Evolutionary conservation across 2,888 invertebrate species (phyloP), one percentile per base, ranked within the genome.

Genomic region (Helleia helle): DNA sequence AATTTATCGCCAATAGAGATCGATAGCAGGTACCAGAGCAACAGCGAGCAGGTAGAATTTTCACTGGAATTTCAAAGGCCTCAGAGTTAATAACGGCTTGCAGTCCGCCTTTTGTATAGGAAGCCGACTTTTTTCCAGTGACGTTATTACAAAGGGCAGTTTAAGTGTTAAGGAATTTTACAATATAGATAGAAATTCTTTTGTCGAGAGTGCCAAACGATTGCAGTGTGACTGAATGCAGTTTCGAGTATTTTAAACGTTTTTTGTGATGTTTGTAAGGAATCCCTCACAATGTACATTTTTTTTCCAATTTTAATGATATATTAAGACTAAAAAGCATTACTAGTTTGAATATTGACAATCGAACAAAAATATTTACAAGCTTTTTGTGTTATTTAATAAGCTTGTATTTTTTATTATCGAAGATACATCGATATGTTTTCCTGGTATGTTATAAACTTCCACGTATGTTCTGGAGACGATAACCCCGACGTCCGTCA

Each of bases 1-100:
- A 75, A 80, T 76, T 76, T 81, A 79, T 73, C 66, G 67, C 55
- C 64, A 64, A 64, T 68, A 65, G 64, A 60, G 55, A 59, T 52
- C 65, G 73, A 76, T 80, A 72, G 62, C 76, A 79, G 76, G 80
- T 77, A 79, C 59, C 54, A 47, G 55, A 46, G 49, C 52, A 48
- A 43, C 25, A 37, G 48, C 26, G 50, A 49, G 62, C 74, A 76
- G 79, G 77, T 76, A 79, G 68, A 57, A 56, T 67, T 67, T 72
- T 72, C 71, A 63, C 67, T 67, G 65, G 65, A 72, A 69, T 65
- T 67, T 58, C 56, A 61, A 53, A 53, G 50, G 49, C 58, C 56
- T n/a, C n/a, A n/a, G 41, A 52, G 42, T 56, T 60, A 65, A 59
- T 62, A 59, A 59, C 51, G 48, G 54, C 47, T 55, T 56, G 58